These are phyloP conservation scores for Gadus macrocephalus DNA, from an alignment of 2,113 vertebrate species.

Conservation along the genomic window DNA sequence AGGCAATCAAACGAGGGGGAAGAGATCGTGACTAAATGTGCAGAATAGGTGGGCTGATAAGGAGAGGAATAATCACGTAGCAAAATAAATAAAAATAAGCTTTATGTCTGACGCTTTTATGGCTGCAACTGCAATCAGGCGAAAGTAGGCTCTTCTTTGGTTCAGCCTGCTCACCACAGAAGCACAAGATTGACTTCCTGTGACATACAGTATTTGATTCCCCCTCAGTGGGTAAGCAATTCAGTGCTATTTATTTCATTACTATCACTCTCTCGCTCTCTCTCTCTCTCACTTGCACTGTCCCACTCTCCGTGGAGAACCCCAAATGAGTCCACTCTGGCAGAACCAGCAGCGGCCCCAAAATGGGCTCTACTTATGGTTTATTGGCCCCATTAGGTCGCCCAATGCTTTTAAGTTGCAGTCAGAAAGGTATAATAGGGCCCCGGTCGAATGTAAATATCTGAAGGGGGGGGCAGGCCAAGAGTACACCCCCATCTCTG, in stretches of 20 bases:
- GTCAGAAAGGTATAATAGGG: constrained; percentile 60
- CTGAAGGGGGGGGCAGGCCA: constrained; percentile 42
- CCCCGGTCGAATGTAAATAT: constrained; percentile 62
- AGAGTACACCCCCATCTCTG: constrained; percentile 27
- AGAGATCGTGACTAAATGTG: neutral
- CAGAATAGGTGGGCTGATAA: constrained; percentile 4
- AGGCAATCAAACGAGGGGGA: constrained; percentile 14
- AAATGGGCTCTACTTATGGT: constrained; percentile 48
- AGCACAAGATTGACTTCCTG: constrained; percentile 31
- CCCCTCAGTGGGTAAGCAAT: constrained; percentile 40
- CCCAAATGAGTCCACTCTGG: constrained; percentile 58
- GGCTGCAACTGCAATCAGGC: constrained; percentile 1
- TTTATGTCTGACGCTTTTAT: constrained; percentile 11
- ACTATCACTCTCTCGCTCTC: constrained; percentile 29
- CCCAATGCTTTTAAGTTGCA: constrained; percentile 65
- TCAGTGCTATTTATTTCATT: constrained; percentile 58
- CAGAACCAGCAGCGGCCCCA: constrained; percentile 57
- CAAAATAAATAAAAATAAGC: neutral
- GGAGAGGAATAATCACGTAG: neutral
- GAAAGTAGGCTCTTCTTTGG: constrained; percentile 18
- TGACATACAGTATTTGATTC: constrained; percentile 49
- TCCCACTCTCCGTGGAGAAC: constrained; percentile 31
- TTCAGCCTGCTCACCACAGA: constrained; percentile 17
- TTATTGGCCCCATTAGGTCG: constrained; percentile 61
- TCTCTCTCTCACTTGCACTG: constrained; percentile 16